Evolutionary conservation across 2,888 invertebrate species (phyloP), one percentile per base, ranked within the genome.

Genomic region (Herminia tarsipennalis): DNA sequence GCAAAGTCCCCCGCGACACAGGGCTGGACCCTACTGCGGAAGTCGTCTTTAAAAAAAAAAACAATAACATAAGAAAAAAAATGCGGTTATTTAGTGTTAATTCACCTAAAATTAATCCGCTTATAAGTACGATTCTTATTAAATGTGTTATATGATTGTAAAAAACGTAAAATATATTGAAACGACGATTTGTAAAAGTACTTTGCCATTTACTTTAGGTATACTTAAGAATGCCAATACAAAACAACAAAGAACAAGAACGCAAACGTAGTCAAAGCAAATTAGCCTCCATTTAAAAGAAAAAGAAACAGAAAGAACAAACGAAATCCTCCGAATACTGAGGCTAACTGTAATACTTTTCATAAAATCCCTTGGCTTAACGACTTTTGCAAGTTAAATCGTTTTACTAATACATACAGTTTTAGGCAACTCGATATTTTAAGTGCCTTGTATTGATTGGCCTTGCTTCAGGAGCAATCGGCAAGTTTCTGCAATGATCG

Each of bases 351-450:
- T 59, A 60, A 63, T 53, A 60, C 66, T 57, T 68, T 70, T 65
- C 71, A 69, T 70, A 67, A 66, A 67, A 70, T 51, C 48, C 44
- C 35, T 42, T 44, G 36, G 58, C 63, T 57, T 68, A 73, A 69
- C 58, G 69, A 70, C 56, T 66, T 65, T 45, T 14, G 40, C 47
- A 67, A 73, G 62, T 73, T 67, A 37, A 52, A 43, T 59, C 62
- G 48, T 68, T 70, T 55, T 41, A 58, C 50, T 63, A 63, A 73
- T 60, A 59, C 61, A 44, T 54, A 25, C 42, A 41, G 46, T 50
- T 47, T 42, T 21, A 13, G 28, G 22, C n/a, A n/a, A n/a, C 42
- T 49, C 34, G 35, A 54, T 55, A 64, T 55, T 64, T 47, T 54
- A 44, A 64, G 55, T 44, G 27, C 44, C 38, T 35, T 5, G 39